A percentile compares a stretch with the other conserved stretches of the same genome.
phyloP scores from a whole-genome alignment of 2,888 invertebrate genomes.

The Ecliptopera silaceata region DNA sequence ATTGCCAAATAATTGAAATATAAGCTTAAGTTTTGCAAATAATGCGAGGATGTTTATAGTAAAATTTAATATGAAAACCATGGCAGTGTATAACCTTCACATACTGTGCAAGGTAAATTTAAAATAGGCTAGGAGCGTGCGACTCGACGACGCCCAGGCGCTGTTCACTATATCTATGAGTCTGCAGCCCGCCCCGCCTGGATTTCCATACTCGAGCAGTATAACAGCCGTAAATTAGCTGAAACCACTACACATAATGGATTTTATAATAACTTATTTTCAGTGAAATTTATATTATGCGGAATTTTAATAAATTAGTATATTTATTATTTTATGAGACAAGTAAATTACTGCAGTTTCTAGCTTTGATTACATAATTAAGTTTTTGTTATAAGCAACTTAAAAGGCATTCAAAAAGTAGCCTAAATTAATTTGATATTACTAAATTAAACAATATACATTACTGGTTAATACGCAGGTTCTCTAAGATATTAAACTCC shows the following conservation, averaged over 20 bases:
- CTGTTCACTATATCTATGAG: constrained; percentile 65
- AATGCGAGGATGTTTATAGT: not conserved
- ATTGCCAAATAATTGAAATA: too few relatives aligned
- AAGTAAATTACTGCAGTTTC: too few relatives aligned
- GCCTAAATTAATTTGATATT: too few relatives aligned
- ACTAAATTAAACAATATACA: too few relatives aligned
- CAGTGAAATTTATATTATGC: constrained; percentile 34
- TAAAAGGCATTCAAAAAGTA: too few relatives aligned
- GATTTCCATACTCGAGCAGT: constrained; percentile 57
- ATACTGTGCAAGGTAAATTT: constrained; percentile 28
- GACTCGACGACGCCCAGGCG: constrained; percentile 62
- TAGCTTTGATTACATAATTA: too few relatives aligned
- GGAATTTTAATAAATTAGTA: constrained; percentile 17
- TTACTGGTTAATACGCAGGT: too few relatives aligned
- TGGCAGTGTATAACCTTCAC: constrained; percentile 23
- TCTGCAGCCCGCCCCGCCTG: constrained; percentile 51
- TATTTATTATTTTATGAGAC: too few relatives aligned
- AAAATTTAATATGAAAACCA: constrained; percentile 9
- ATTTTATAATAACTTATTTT: constrained; percentile 35
- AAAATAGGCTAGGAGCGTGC: constrained; percentile 44
- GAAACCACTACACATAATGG: constrained; percentile 45
- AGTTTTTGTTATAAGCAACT: too few relatives aligned
- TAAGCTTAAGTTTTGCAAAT: not conserved
- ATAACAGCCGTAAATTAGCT: constrained; percentile 55
- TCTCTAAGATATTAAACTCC: too few relatives aligned